Evolutionary conservation across 1,140 invertebrate species (phyloP), one percentile per base, ranked within the genome.

Genomic region (Zeugodacus cucurbitae): DNA sequence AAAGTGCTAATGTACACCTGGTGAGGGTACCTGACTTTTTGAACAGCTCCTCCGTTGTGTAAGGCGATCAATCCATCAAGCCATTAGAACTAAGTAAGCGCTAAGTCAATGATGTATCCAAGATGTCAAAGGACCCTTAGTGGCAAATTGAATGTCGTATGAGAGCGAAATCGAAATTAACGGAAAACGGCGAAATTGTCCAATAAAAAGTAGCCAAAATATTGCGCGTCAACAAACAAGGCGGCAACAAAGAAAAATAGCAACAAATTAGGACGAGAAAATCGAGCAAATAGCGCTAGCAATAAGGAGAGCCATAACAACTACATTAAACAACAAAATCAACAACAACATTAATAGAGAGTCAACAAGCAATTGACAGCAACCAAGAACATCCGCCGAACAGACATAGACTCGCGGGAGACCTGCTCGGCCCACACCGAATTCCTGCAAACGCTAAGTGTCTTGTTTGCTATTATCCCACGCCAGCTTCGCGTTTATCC

Each of bases 201-300:
- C n/a, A 29, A 48, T 82, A 82, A 82, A 82, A 62, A 82, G 48
- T 82, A 17, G 41, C 7, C 74, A 44, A 82, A 82, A 41, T 82
- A 14, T 26, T 82, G 58, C 26, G n/a, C 29, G 74, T 17, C 41
- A 82, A 82, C 41, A 82, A 82, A 26, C 34, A 32, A 37, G 34
- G 1, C 32, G 32, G 22, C 3, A 34, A 37, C 67, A 41, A 74
- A 70, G 29, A 17, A 14, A 70, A 70, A 70, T 5, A 6, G 17
- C 48, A 82, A 48, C n/a, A 34, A 70, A 70, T 29, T 26, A 70
- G 4, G 10, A 29, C 64, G 4, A 62, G 8, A 82, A 82, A 44
- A 29, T 4, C 48, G 34, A 54, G 20, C 37, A 74, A 74, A 74
- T 74, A 37, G 70, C 37, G n/a, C 17, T 10, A 11, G 22, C 74